Percentiles rank a stretch among this genome's conserved stretches.
phyloP scores from a whole-genome alignment of 2,797 vertebrate genomes.

The Sciaenops ocellatus region DNA sequence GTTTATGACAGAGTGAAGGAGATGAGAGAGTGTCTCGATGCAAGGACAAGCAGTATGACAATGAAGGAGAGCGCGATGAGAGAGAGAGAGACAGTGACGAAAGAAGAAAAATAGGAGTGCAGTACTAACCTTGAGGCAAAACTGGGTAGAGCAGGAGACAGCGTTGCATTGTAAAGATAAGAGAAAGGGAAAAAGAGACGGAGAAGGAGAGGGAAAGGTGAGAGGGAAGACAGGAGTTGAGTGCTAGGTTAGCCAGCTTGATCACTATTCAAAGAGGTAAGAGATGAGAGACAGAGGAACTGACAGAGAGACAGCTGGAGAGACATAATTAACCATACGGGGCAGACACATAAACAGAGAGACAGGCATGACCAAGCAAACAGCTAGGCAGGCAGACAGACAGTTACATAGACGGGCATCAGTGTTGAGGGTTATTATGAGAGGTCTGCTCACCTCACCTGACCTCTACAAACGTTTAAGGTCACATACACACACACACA shows the following conservation, averaged over 20 bases:
- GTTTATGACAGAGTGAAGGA: constrained; percentile 68
- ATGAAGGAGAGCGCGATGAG: constrained; percentile 64
- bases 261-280: constrained; percentile 71
- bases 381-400: constrained; percentile 48
- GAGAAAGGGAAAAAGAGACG: constrained; percentile 59
- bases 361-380: constrained; percentile 49
- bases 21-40: constrained; percentile 67
- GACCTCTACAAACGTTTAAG: constrained; percentile 34
- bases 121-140: constrained; percentile 87
- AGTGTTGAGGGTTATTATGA: constrained; percentile 29
- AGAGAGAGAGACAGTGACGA: constrained; percentile 44
- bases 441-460: constrained; percentile 54
- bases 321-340: constrained; percentile 48
- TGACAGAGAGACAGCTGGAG: constrained; percentile 47
- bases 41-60: constrained; percentile 69
- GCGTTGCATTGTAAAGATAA: constrained; percentile 78
- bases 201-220: constrained; percentile 68
- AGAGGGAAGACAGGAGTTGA: constrained; percentile 66
- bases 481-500: constrained; percentile 6
- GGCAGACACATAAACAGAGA: constrained; percentile 54
- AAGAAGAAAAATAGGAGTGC: constrained; percentile 62
- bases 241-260: constrained; percentile 71
- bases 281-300: constrained; percentile 52
- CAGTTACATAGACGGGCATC: constrained; percentile 33
- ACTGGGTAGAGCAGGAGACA: constrained; percentile 78